Percentiles rank a stretch among this genome's conserved stretches.
phyloP scores from a whole-genome alignment of 2,888 invertebrate genomes.

The Acronicta psi region DNA sequence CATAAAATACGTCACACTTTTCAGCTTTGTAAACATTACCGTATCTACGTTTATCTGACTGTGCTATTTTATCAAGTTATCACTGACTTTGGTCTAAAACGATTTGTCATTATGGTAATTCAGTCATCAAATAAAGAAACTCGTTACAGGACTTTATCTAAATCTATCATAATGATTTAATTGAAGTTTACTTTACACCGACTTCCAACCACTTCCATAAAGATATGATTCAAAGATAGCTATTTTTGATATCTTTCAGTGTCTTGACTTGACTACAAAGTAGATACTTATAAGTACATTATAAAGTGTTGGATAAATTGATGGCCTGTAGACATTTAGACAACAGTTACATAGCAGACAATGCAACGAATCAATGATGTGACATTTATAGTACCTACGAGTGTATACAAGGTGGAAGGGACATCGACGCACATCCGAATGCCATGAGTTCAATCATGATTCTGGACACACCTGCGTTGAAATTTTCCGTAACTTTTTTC shows the following conservation, averaged over 20 bases:
- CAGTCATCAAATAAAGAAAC: slow-evolving; percentile 1
- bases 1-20: slow-evolving; percentile 3
- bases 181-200: neutral
- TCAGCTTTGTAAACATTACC: slow-evolving; percentile 1
- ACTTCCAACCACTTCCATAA: neutral
- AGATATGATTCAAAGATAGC: neutral
- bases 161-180: neutral
- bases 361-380: no score
- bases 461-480: no score
- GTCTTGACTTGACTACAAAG: no score
- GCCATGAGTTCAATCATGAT: no score
- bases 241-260: neutral
- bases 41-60: slow-evolving; percentile 16
- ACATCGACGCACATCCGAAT: no score
- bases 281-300: no score
- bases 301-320: no score
- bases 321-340: no score
- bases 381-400: no score
- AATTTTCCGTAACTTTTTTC: no score
- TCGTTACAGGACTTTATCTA: neutral
- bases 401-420: no score
- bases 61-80: slow-evolving; percentile 16
- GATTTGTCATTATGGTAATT: slow-evolving; percentile 6
- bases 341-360: no score
- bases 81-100: slow-evolving; percentile 3